Evolutionary conservation across 2,797 vertebrate genomes (phyloP).

Genomic region (Platalea minor): DNA sequence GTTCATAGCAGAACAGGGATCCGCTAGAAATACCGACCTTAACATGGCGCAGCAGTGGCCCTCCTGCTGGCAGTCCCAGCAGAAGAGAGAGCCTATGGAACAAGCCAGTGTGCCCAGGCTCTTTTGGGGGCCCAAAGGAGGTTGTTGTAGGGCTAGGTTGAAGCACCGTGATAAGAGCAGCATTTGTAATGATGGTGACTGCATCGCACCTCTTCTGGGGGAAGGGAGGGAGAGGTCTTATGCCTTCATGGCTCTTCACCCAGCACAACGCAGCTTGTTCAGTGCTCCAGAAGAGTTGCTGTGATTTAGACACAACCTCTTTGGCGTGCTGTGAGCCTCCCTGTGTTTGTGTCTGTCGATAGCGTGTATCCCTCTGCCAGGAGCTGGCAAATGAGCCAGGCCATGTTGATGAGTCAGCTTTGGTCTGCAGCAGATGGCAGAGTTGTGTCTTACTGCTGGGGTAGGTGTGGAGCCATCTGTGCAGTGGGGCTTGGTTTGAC

Average conservation of each 20-base stretch:
- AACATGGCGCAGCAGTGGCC: background rate
- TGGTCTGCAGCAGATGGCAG: slow-evolving; percentile 44
- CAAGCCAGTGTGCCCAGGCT: background rate
- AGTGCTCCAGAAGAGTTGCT: background rate
- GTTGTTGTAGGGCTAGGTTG: background rate
- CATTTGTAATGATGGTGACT: background rate
- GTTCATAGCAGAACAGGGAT: background rate
- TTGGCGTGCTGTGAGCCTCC: background rate
- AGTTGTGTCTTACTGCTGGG: slow-evolving; percentile 46
- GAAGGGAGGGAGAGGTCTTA: background rate
- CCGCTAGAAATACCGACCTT: background rate
- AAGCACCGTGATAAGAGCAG: background rate
- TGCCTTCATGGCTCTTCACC: background rate
- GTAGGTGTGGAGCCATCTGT: slow-evolving; percentile 52
- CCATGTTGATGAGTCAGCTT: background rate
- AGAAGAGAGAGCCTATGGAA: background rate
- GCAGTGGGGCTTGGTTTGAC: background rate
- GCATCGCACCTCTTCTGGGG: background rate
- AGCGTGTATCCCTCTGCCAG: background rate
- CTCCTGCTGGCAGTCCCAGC: background rate
- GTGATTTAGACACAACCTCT: background rate
- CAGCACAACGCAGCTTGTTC: background rate
- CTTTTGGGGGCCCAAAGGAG: background rate
- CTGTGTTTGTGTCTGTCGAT: background rate
- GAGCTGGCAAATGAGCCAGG: slow-evolving; percentile 10